Base-by-base conservation (phyloP, 2,113 vertebrate genomes). In the Mungos mungo region DNA sequence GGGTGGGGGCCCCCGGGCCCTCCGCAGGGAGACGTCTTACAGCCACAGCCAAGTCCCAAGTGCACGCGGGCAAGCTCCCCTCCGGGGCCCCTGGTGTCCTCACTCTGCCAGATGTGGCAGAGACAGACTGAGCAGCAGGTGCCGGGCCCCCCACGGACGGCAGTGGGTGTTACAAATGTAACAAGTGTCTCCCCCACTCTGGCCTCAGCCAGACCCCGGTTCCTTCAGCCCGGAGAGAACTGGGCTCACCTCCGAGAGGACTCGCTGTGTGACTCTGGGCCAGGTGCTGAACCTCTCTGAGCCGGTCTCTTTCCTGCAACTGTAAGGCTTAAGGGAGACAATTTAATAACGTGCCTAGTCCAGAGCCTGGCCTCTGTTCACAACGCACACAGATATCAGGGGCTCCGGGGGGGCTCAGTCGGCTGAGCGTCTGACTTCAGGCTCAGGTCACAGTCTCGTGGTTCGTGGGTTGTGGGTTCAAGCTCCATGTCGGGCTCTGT, bases 11-110 rank as follows among this genome's bases (percentile, higher is more conserved):
- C 54, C 6, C 65, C 54, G 2, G 11, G 47, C 63, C 38, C 14
- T 77, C 41, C 54, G 2, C 16, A 31, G 21, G 41, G 29, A 21
- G 18, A 25, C 25, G 14, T 52, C 74, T n/a, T 2, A 0, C 18
- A 1, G 19, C 11, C 1, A 52, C 1, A 16, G 41, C n/a, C 23
- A 50, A 45, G 29, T 41, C 41, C n/a, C 2, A 0, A 33, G 19
- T 33, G 68, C 16, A 35, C 72, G 5, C 0, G 45, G 54, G n/a
- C 11, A 2, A 4, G 0, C 33, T 45, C 21, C 35, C 6, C n/a
- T 63, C 5, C 3, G 13, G 3, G 52, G 21, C 71, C 23, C 31
- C 2, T 0, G 2, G 38, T 15, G 7, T 41, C n/a, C 52, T 33
- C 25, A 52, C 54, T 31, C 33, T 72, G 45, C 38, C 45, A 47